These are phyloP conservation scores for Merops nubicus DNA, from an alignment of 2,113 vertebrate genomes.

Conservation along the genomic window DNA sequence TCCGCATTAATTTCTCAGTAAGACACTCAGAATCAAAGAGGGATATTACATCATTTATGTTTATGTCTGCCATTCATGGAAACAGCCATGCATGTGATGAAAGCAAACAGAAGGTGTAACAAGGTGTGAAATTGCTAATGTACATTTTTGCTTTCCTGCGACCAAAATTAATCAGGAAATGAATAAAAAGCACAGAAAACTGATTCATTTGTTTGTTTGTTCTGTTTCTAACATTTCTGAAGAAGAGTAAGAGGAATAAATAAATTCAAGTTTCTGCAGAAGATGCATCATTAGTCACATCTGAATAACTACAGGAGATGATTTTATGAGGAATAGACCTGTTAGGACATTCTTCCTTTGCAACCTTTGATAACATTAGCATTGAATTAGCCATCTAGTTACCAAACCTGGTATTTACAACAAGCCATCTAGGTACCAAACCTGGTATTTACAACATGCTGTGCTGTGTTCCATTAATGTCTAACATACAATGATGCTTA, in stretches of 20 bases:
- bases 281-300: not conserved
- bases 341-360: conserved; percentile 1
- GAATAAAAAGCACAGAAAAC: conserved; percentile 35
- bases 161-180: conserved; percentile 35
- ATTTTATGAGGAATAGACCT: conserved; percentile 3
- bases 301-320: not conserved
- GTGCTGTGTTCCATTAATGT: not conserved
- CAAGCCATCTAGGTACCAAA: conserved; percentile 1
- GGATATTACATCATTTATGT: not conserved
- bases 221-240: not conserved
- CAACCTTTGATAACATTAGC: conserved; percentile 46
- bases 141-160: not conserved
- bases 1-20: conserved; percentile 8
- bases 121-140: conserved; percentile 48
- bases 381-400: conserved; percentile 10
- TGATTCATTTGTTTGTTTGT: not conserved
- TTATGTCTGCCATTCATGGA: not conserved
- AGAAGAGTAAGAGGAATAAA: not conserved
- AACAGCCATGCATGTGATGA: conserved; percentile 6
- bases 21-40: not conserved
- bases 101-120: conserved; percentile 47
- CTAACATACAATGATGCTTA: not conserved
- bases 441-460: not conserved
- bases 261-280: not conserved
- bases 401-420: not conserved